Evolutionary conservation across 1,140 invertebrate species (phyloP).

Genomic region (Drosophila novamexicana): DNA sequence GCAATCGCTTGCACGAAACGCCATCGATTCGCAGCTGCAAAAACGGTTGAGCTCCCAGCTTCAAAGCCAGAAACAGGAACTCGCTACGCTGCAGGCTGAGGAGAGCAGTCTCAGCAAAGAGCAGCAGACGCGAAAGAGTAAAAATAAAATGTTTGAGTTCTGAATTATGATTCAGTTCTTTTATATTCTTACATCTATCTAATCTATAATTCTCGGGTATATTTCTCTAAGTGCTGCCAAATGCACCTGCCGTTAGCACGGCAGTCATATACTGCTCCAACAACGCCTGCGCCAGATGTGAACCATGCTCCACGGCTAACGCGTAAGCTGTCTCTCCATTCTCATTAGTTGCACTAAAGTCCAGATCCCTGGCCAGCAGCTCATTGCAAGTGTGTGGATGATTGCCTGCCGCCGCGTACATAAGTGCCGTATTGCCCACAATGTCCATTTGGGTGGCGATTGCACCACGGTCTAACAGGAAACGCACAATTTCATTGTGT

Average conservation of each 20-base stretch:
- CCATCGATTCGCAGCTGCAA: conserved; percentile 86
- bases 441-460: conserved; percentile 92
- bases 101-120: conserved; percentile 88
- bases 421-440: conserved; percentile 94
- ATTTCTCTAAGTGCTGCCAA: conserved; percentile 46
- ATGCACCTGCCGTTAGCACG: conserved; percentile 61
- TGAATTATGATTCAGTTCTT: conserved; percentile 65
- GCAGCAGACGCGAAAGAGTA: conserved; percentile 89
- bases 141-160: conserved; percentile 89
- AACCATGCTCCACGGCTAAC: conserved; percentile 87
- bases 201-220: not conserved
- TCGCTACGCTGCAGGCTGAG: conserved; percentile 86
- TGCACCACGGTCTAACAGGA: conserved; percentile 91
- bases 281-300: conserved; percentile 71
- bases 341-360: conserved; percentile 91
- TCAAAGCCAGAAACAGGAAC: conserved; percentile 87
- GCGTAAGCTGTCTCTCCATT: conserved; percentile 92
- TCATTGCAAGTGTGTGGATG: conserved; percentile 94
- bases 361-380: conserved; percentile 89
- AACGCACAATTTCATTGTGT: conserved; percentile 93
- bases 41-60: conserved; percentile 87
- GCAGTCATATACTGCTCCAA: conserved; percentile 79
- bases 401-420: conserved; percentile 94
- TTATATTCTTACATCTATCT: not conserved
- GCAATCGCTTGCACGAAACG: conserved; percentile 87